Conservation (phyloP, 2,797 vertebrate genomes). For the Threskiornis aethiopicus region DNA sequence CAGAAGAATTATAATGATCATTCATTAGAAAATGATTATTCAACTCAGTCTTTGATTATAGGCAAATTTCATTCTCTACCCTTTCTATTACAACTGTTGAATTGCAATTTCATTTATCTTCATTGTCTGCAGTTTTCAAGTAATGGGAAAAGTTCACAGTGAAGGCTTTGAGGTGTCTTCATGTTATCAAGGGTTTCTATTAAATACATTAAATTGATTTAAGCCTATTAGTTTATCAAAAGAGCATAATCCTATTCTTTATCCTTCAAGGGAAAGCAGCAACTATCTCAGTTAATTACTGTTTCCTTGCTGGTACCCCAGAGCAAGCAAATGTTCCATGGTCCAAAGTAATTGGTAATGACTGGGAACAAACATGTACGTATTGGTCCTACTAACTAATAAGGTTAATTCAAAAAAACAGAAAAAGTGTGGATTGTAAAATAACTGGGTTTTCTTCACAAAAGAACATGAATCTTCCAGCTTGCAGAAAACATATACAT, state of each 20-base stretch:
- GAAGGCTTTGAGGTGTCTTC: slow-evolving; percentile 22
- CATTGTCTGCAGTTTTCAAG: slow-evolving; percentile 41
- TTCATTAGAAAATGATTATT: slow-evolving; percentile 59
- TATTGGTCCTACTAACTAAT: slow-evolving; percentile 34
- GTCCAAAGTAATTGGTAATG: slow-evolving; percentile 56
- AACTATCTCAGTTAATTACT: slow-evolving; percentile 71
- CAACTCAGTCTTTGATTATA: background rate
- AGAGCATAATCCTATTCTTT: slow-evolving; percentile 56
- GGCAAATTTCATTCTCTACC: slow-evolving; percentile 19
- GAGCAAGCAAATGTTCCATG: slow-evolving; percentile 49
- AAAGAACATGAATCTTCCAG: background rate
- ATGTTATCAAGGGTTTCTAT: slow-evolving; percentile 30
- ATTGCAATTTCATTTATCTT: slow-evolving; percentile 53
- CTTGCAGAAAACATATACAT: background rate
- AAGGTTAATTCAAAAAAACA: slow-evolving; percentile 47
- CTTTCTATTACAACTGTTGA: slow-evolving; percentile 42
- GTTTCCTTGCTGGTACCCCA: slow-evolving; percentile 59
- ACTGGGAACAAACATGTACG: background rate
- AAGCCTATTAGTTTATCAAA: slow-evolving; percentile 59
- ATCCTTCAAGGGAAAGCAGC: slow-evolving; percentile 59
- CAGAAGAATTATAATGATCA: slow-evolving; percentile 4
- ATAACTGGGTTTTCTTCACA: background rate
- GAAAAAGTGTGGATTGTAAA: background rate
- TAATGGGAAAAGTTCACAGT: slow-evolving; percentile 43
- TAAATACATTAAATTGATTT: slow-evolving; percentile 52